phyloP scores from a whole-genome alignment of 35 echinoderm and acorn worm species.

The Strongylocentrotus purpuratus region DNA sequence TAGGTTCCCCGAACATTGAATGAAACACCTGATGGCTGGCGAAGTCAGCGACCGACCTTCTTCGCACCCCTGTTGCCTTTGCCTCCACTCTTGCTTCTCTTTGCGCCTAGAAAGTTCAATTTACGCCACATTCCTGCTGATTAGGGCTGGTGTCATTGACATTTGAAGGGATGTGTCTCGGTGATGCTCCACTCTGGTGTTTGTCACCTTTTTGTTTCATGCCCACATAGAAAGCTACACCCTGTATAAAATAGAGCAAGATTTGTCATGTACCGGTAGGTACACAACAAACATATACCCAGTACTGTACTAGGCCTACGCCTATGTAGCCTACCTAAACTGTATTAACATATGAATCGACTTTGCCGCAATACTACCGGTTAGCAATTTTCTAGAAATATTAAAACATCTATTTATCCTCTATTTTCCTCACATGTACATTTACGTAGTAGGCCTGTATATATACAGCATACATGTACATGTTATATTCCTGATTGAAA shows the following conservation, averaged over 20 bases:
- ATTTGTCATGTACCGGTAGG: background rate
- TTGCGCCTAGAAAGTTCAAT: background rate
- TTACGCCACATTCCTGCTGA: background rate
- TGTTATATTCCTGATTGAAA: too few species aligned
- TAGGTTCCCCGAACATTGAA: slow-evolving; percentile 21
- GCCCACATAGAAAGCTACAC: background rate
- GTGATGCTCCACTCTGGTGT: background rate
- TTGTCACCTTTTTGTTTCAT: background rate
- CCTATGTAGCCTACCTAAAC: too few species aligned
- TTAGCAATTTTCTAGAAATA: too few species aligned
- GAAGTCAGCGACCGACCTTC: slow-evolving; percentile 25
- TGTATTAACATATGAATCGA: background rate
- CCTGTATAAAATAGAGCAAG: too few species aligned
- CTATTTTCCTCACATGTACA: too few species aligned
- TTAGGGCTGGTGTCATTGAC: slow-evolving; percentile 15
- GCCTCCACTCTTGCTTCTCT: background rate
- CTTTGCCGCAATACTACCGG: too few species aligned
- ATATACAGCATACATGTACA: too few species aligned
- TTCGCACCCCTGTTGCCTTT: background rate
- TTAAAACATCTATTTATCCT: too few species aligned
- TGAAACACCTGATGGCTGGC: slow-evolving; percentile 44
- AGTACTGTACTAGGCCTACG: background rate
- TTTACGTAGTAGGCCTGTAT: too few species aligned
- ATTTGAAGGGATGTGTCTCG: background rate
- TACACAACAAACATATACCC: background rate